Percentiles rank a stretch among this genome's conserved stretches.
phyloP scores from a whole-genome alignment of 2,888 invertebrate species.

The Ectemnius cavifrons region DNA sequence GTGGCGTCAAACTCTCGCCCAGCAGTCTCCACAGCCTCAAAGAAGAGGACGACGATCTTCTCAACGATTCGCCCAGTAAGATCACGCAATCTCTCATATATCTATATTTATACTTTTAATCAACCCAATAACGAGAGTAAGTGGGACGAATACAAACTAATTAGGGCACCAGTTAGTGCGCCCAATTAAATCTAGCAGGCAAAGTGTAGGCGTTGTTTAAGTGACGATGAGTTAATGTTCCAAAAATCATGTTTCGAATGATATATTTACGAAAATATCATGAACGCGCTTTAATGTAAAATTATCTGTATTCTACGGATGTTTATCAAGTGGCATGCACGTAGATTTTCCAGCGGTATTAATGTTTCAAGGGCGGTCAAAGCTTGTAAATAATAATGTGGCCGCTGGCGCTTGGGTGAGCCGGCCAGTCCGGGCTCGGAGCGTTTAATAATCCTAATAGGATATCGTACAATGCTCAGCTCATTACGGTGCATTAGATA shows the following conservation, averaged over 20 bases:
- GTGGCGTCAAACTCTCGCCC: conserved; percentile 74
- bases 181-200: background rate
- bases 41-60: conserved; percentile 81
- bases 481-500: conserved; percentile 61
- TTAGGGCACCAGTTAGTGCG: background rate
- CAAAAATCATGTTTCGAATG: too few species aligned
- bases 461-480: conserved; percentile 55
- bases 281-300: too few species aligned
- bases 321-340: too few species aligned
- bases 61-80: conserved; percentile 93
- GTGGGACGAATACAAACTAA: background rate
- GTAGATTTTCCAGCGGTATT: conserved; percentile 12
- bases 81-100: conserved; percentile 58
- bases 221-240: too few species aligned
- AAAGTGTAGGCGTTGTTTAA: too few species aligned
- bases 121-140: too few species aligned
- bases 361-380: conserved; percentile 38
- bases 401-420: background rate
- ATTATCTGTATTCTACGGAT: too few species aligned
- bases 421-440: conserved; percentile 1
- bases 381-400: conserved; percentile 42
- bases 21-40: conserved; percentile 77
- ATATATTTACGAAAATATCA: too few species aligned
- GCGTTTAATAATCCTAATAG: conserved; percentile 57
- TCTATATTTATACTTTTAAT: too few species aligned